Conservation (phyloP, 2,797 vertebrate genomes). For the Botia kubotai region DNA sequence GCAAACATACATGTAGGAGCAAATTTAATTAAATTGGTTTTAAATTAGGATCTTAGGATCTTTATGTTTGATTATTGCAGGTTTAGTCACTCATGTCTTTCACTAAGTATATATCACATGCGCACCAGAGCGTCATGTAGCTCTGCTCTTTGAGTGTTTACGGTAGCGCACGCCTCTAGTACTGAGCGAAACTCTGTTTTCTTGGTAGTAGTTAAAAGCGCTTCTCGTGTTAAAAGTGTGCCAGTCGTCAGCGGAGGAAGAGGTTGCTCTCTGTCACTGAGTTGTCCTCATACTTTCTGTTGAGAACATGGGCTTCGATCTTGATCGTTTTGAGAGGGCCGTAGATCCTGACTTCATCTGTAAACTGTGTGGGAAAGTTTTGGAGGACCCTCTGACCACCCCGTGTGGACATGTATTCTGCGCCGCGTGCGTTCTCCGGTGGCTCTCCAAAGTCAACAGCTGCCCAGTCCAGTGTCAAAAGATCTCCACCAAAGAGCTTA, state of each 20-base stretch:
- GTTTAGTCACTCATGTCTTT: not conserved
- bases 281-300: slow-evolving; percentile 32
- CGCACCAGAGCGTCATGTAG: slow-evolving; percentile 23
- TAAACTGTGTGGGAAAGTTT: slow-evolving; percentile 91
- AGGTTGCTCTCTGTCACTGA: not conserved
- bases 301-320: slow-evolving; percentile 90
- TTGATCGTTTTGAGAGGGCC: slow-evolving; percentile 91
- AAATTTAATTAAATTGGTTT: too few species aligned
- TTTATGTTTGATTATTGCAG: too few species aligned
- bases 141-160: slow-evolving; percentile 69
- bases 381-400: slow-evolving; percentile 93
- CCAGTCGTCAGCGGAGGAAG: not conserved
- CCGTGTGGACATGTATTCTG: slow-evolving; percentile 98
- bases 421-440: slow-evolving; percentile 91
- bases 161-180: slow-evolving; percentile 73
- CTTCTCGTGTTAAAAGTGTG: not conserved
- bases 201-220: not conserved
- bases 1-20: too few species aligned
- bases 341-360: slow-evolving; percentile 94
- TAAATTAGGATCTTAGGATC: too few species aligned
- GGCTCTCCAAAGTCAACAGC: slow-evolving; percentile 91
- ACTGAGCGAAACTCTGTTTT: slow-evolving; percentile 40
- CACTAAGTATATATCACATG: not conserved
- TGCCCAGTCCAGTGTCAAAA: slow-evolving; percentile 90
- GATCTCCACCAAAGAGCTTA: slow-evolving; percentile 89